Conservation (phyloP, 1,140 invertebrate species). For the Drosophila lacteicornis region DNA sequence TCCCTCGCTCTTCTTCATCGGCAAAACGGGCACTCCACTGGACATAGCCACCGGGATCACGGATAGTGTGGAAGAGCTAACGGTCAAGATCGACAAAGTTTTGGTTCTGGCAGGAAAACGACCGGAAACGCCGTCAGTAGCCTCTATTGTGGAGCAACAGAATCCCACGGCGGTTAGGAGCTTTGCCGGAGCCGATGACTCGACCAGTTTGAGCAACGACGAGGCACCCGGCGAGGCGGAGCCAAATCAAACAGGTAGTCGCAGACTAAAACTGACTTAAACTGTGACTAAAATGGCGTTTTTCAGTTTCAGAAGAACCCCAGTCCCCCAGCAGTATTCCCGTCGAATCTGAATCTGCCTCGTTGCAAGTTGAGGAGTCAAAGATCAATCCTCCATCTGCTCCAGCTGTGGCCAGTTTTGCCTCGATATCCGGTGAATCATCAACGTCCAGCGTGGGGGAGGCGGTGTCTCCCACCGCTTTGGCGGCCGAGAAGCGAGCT, state of each 20-base stretch:
- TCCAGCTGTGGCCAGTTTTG: slow-evolving; percentile 1
- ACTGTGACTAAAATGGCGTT: background rate
- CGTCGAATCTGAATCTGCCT: background rate
- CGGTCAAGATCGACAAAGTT: slow-evolving; percentile 86
- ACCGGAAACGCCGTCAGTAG: slow-evolving; percentile 58
- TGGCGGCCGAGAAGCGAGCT: slow-evolving; percentile 28
- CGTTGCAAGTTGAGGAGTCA: background rate
- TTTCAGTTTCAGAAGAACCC: background rate
- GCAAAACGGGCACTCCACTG: slow-evolving; percentile 90
- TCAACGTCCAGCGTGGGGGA: slow-evolving; percentile 3
- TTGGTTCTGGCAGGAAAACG: slow-evolving; percentile 74
- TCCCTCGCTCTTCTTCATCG: slow-evolving; percentile 95
- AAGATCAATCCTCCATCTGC: slow-evolving; percentile 1
- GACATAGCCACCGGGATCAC: slow-evolving; percentile 90
- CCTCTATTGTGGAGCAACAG: background rate
- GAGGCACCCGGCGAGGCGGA: background rate
- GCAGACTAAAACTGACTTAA: too few species aligned
- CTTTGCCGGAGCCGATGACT: slow-evolving; percentile 54
- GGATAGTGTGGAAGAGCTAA: slow-evolving; percentile 85
- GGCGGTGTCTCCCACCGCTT: slow-evolving; percentile 10
- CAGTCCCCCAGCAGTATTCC: background rate
- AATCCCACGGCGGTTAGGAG: slow-evolving; percentile 18
- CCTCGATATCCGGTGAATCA: slow-evolving; percentile 1
- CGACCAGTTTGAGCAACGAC: background rate
- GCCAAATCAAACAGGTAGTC: slow-evolving; percentile 1